These are phyloP conservation scores for Lasioglossum zephyrum DNA, from an alignment of 2,888 invertebrate genomes.

Conservation along the genomic window DNA sequence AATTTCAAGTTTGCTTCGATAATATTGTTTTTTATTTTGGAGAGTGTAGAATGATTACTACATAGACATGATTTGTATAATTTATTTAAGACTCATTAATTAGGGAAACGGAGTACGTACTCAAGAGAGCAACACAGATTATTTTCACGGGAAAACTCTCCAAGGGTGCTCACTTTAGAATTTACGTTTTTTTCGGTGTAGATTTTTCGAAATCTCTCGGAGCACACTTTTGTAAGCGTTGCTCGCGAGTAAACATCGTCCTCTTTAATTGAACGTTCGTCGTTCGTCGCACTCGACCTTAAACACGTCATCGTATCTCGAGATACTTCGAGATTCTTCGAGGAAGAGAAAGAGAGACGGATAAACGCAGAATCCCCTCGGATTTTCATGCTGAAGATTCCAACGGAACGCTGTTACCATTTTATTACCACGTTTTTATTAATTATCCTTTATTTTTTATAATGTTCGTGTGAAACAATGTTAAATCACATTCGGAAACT, in stretches of 20 bases:
- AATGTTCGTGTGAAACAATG: background rate
- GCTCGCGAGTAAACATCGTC: conserved; percentile 60
- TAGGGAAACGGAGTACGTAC: conserved; percentile 14
- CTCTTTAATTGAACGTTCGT: conserved; percentile 55
- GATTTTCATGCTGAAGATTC: conserved; percentile 19
- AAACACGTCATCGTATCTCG: conserved; percentile 54
- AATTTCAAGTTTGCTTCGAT: background rate
- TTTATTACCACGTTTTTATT: background rate
- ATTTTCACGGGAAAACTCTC: conserved; percentile 20
- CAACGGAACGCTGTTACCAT: background rate
- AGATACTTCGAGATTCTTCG: conserved; percentile 15
- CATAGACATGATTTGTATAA: too few species aligned
- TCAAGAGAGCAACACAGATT: conserved; percentile 15
- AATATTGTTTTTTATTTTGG: too few species aligned
- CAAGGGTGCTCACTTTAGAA: conserved; percentile 13
- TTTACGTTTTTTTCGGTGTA: conserved; percentile 10
- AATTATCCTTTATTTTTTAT: background rate
- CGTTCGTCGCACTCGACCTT: conserved; percentile 41
- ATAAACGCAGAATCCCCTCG: background rate
- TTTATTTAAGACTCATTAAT: background rate
- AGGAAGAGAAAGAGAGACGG: background rate
- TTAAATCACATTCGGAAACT: background rate
- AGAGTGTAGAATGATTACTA: too few species aligned
- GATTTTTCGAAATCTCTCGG: conserved; percentile 44
- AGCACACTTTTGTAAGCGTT: conserved; percentile 54